Base-by-base conservation (phyloP, 2,888 invertebrate species). In the Drosophila buzzatii region DNA sequence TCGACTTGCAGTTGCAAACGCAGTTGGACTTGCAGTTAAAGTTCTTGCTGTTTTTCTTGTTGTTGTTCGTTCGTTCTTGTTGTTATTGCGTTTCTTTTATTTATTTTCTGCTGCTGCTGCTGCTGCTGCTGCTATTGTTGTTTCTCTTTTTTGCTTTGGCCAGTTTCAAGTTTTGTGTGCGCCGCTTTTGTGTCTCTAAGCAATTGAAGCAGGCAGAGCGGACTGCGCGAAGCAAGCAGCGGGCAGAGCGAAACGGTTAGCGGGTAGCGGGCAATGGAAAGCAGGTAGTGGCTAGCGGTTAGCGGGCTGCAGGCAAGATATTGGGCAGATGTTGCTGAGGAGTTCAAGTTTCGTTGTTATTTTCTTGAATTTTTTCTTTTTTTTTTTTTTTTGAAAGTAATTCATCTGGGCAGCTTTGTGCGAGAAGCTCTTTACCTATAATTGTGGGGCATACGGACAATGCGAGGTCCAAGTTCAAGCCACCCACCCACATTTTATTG, bases 401-500 rank as follows among this genome's bases (percentile, higher is more conserved):
- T 87, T 87, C 89, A 89, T 89, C 79, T 75, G 79, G 64, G 47
- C 66, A 58, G 44, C 49, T 14, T 18, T 52, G 52, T 52, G 52
- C 52, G 52, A 35, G 66, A 35, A 35, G 52, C 73, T 67, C 59
- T 71, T 73, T 74, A 64, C 58, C 73, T 73, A 73, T 89, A 89
- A 89, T 85, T 85, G 87, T 85, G 88, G 76, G 85, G 79, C 85
- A 82, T 61, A 65, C 66, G 71, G 72, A 72, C 72, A 81, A 72
- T 58, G 63, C 68, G 84, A 85, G 86, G 86, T 87, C 89, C 83
- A 87, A 87, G 86, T 87, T 87, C 90, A 85, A 77, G 71, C 79
- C 84, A 76, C 81, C 90, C 90, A 86, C 90, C 89, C 87, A 85
- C 87, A 84, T 89, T 85, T 89, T 84, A 85, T 85, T 85, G 90